Conservation (phyloP, 64 coral and sea anemone genomes). For the Pocillopora verrucosa region DNA sequence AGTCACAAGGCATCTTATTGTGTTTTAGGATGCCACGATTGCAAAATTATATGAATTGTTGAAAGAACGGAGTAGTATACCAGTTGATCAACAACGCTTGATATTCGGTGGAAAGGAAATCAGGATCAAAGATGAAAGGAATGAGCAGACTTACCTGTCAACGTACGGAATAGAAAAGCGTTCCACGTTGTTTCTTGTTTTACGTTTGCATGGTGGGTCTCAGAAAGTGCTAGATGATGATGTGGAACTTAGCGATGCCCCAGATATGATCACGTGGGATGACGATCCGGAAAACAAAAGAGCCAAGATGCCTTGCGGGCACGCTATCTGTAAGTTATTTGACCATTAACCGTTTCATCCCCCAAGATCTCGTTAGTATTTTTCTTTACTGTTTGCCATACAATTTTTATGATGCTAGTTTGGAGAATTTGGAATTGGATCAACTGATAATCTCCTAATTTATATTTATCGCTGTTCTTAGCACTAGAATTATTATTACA, state of each 20-base stretch:
- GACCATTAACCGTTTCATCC: background rate
- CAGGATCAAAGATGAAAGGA: background rate
- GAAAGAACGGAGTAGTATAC: conserved; percentile 4
- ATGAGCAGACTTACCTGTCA: conserved; percentile 1
- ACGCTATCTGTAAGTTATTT: conserved; percentile 67
- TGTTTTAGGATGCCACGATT: conserved; percentile 46
- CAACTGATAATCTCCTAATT: too few relatives aligned
- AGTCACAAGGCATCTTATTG: background rate
- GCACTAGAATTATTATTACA: too few relatives aligned
- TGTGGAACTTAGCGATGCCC: conserved; percentile 57
- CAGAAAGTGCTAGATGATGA: conserved; percentile 45
- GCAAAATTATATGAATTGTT: conserved; percentile 38
- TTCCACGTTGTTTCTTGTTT: conserved; percentile 59
- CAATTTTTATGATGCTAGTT: too few relatives aligned
- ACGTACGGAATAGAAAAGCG: conserved; percentile 51
- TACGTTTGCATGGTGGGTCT: conserved; percentile 51
- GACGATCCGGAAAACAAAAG: conserved; percentile 79
- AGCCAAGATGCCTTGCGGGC: conserved; percentile 90
- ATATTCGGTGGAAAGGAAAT: conserved; percentile 35
- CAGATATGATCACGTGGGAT: conserved; percentile 96
- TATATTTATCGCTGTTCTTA: too few relatives aligned
- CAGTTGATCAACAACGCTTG: background rate
- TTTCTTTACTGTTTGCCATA: too few relatives aligned
- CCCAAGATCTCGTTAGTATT: too few relatives aligned
- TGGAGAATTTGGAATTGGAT: too few relatives aligned